These are phyloP conservation scores for Chironomus riparius DNA, from an alignment of 2,888 invertebrate species.

Conservation along the genomic window DNA sequence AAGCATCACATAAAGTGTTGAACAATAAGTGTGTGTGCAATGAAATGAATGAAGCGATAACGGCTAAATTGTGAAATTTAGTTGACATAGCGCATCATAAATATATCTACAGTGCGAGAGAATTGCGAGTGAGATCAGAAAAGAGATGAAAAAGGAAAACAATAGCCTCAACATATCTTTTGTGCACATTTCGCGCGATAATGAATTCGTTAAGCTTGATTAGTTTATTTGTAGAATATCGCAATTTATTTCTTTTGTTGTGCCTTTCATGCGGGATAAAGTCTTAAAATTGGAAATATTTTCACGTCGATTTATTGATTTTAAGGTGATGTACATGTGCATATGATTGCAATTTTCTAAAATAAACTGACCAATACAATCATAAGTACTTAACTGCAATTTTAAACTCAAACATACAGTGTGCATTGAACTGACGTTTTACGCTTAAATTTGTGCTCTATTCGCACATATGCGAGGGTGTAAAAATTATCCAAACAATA, in stretches of 20 bases:
- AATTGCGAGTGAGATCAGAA: neutral
- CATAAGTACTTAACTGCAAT: no score
- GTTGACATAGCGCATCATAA: neutral
- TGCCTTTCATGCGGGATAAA: neutral
- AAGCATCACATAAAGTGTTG: no score
- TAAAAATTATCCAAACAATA: neutral
- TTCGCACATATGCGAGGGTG: neutral
- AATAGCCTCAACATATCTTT: neutral
- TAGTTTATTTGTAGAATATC: slow-evolving; percentile 3
- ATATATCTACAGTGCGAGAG: neutral
- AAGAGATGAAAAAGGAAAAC: neutral
- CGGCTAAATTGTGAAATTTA: neutral
- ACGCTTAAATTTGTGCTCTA: neutral
- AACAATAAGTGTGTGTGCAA: neutral
- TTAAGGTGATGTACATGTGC: no score
- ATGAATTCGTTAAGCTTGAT: slow-evolving; percentile 17
- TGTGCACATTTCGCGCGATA: neutral
- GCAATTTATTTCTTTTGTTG: neutral
- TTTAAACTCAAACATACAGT: no score
- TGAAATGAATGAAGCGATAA: neutral
- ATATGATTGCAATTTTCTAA: no score
- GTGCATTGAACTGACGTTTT: neutral
- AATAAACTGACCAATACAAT: no score
- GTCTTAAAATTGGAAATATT: no score
- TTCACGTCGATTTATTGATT: no score